Evolutionary conservation across 1,140 invertebrate species (phyloP).

Genomic region (Nasonia longicornis): DNA sequence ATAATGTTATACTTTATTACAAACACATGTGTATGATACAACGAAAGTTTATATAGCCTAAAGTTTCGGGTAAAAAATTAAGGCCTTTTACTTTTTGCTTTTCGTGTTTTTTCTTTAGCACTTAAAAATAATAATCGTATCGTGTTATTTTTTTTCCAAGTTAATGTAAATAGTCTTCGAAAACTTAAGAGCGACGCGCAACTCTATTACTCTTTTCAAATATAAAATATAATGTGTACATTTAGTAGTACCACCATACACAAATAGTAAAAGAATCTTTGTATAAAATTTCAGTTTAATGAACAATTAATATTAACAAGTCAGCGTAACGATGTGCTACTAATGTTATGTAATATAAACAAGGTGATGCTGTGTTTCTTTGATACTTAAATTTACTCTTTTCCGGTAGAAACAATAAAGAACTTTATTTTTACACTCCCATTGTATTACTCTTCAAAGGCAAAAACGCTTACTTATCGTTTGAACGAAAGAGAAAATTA

Average conservation of each 20-base stretch:
- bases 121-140: constrained; percentile 23
- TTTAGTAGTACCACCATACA: constrained; percentile 27
- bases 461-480: constrained; percentile 23
- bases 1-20: constrained; percentile 31
- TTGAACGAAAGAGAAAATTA: constrained; percentile 14
- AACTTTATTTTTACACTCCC: constrained; percentile 25
- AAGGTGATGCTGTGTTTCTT: constrained; percentile 36
- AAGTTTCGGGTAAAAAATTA: constrained; percentile 39
- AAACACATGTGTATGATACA: constrained; percentile 37
- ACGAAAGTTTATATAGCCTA: constrained; percentile 35
- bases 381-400: constrained; percentile 23
- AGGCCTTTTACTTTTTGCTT: constrained; percentile 35
- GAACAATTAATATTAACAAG: constrained; percentile 41
- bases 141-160: neutral
- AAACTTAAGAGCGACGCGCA: constrained; percentile 20
- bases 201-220: constrained; percentile 15
- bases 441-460: neutral
- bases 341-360: constrained; percentile 34
- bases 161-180: constrained; percentile 22
- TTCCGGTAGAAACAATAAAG: constrained; percentile 31
- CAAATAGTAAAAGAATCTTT: constrained; percentile 37
- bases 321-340: constrained; percentile 37
- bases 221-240: constrained; percentile 42
- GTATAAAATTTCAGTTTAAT: constrained; percentile 40
- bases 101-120: constrained; percentile 10